Percentiles rank a stretch among this genome's conserved stretches.
Evolutionary conservation across 2,797 vertebrate species (phyloP).

Genomic region (Myoxocephalus aenaeus): DNA sequence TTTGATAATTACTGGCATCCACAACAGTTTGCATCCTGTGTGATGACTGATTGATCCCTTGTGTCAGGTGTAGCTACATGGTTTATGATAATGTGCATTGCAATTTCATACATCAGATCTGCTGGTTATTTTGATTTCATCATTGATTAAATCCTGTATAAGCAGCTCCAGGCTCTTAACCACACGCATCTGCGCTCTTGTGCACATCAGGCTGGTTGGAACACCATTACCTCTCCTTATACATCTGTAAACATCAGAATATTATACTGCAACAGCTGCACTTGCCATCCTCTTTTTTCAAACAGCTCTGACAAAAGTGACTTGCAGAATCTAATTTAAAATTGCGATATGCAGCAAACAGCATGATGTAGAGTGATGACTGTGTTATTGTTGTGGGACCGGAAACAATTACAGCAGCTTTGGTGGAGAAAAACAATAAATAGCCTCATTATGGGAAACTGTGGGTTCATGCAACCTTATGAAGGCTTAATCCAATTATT

Average conservation of each 20-base stretch:
- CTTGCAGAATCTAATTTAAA: neutral
- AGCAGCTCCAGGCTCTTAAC: neutral
- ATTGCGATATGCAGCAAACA: neutral
- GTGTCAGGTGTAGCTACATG: neutral
- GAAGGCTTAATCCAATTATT: conserved; percentile 36
- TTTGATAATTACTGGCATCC: conserved; percentile 7
- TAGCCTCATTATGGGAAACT: conserved; percentile 31
- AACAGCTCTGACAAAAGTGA: neutral
- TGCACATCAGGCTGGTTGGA: neutral
- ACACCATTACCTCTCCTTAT: neutral
- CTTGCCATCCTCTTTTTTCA: neutral
- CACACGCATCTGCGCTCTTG: neutral
- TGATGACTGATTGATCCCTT: neutral
- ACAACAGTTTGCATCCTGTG: neutral
- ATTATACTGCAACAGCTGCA: neutral
- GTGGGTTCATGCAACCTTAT: conserved; percentile 30
- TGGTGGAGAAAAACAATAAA: conserved; percentile 30
- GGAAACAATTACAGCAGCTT: conserved; percentile 46
- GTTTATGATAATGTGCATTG: neutral
- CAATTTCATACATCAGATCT: neutral
- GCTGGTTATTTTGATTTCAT: neutral
- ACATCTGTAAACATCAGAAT: neutral
- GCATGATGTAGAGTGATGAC: conserved; percentile 21
- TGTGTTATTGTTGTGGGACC: conserved; percentile 27
- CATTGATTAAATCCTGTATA: neutral